A percentile compares a stretch with the other conserved stretches of the same genome.
phyloP scores from a whole-genome alignment of 2,797 vertebrate species.

The Podarcis lilfordi region DNA sequence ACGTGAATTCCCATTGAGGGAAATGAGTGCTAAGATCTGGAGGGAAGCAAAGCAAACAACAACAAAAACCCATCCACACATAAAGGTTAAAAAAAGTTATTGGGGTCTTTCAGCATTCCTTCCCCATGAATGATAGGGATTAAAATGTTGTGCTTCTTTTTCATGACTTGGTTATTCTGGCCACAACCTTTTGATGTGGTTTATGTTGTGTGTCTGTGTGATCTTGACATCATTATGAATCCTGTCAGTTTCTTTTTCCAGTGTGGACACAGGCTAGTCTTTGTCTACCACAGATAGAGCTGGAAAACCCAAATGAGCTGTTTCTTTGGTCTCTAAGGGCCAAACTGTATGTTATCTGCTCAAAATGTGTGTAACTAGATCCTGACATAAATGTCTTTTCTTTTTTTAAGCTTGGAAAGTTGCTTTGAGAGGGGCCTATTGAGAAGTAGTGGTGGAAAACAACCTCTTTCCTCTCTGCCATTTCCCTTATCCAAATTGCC shows the following conservation, averaged over 20 bases:
- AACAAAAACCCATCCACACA: not conserved
- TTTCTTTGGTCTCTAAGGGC: not conserved
- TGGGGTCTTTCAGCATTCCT: constrained; percentile 16
- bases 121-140: constrained; percentile 15
- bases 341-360: not conserved
- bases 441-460: not conserved
- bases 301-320: not conserved
- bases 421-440: not conserved
- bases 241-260: constrained; percentile 40
- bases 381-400: not conserved
- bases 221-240: constrained; percentile 28
- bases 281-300: not conserved
- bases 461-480: not conserved
- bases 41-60: not conserved
- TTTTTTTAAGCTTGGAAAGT: not conserved
- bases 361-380: not conserved
- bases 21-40: not conserved
- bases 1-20: not conserved
- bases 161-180: constrained; percentile 21
- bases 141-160: not conserved
- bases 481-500: not conserved
- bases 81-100: not conserved
- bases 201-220: not conserved
- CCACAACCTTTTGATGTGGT: constrained; percentile 23
- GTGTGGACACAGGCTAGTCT: constrained; percentile 15